Evolutionary conservation across 2,888 invertebrate species (phyloP).

Genomic region (Oscheius sp.): DNA sequence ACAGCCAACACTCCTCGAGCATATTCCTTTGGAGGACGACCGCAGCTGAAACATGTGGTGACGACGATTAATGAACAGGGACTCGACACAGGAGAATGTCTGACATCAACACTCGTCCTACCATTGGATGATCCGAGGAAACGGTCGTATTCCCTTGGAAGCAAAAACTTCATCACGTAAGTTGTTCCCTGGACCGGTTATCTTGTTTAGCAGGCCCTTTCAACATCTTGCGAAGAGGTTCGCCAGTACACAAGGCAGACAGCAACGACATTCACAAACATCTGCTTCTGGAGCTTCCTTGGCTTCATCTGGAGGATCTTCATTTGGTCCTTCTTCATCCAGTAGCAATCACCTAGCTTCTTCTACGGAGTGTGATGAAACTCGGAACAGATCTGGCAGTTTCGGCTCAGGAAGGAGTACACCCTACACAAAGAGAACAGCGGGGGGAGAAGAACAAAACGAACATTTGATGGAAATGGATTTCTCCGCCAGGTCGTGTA

Average conservation of each 20-base stretch:
- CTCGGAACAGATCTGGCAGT: conserved; percentile 28
- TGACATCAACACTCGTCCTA: conserved; percentile 25
- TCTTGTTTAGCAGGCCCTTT: conserved; percentile 20
- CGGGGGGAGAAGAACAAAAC: background rate
- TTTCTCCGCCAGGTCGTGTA: conserved; percentile 19
- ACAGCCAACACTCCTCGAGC: conserved; percentile 30
- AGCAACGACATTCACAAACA: conserved; percentile 30
- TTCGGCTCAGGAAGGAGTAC: conserved; percentile 35
- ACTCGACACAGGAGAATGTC: conserved; percentile 2
- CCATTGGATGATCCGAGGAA: conserved; percentile 55
- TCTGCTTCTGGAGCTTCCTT: conserved; percentile 27
- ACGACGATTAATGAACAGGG: conserved; percentile 1
- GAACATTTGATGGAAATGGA: conserved; percentile 32
- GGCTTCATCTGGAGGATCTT: conserved; percentile 28
- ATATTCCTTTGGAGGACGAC: conserved; percentile 44
- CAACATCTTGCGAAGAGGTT: conserved; percentile 11
- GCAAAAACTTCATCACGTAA: conserved; percentile 36
- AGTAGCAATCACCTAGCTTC: conserved; percentile 30
- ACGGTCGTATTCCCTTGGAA: conserved; percentile 62
- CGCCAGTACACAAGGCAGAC: conserved; percentile 1
- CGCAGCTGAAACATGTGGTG: conserved; percentile 23
- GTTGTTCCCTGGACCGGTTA: background rate
- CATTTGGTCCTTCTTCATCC: conserved; percentile 30
- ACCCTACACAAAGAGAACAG: conserved; percentile 18
- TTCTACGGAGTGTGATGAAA: conserved; percentile 18